These are phyloP conservation scores for Achroia grisella DNA, from an alignment of 1,140 invertebrate genomes.

Conservation along the genomic window DNA sequence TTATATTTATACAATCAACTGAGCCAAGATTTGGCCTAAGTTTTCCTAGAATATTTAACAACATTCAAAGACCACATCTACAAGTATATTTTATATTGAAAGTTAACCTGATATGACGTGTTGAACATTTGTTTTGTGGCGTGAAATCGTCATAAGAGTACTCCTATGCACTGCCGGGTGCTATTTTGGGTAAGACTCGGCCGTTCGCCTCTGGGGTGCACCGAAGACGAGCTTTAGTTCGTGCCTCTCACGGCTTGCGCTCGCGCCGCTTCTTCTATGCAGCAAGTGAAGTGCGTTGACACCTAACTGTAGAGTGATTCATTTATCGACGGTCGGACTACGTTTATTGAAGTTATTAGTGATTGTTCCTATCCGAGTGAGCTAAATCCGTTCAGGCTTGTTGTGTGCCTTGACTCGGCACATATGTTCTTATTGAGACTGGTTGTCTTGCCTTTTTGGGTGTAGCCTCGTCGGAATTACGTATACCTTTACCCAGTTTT, in stretches of 20 bases:
- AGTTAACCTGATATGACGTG: constrained; percentile 16
- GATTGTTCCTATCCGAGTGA: constrained; percentile 55
- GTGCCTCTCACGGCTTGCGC: constrained; percentile 45
- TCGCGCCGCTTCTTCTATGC: constrained; percentile 39
- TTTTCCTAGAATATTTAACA: background rate
- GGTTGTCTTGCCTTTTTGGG: constrained; percentile 59
- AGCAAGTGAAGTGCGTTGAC: constrained; percentile 67
- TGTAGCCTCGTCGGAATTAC: constrained; percentile 47
- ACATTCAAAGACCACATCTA: background rate
- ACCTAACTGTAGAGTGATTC: constrained; percentile 67
- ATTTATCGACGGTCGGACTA: constrained; percentile 47
- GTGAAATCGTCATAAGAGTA: constrained; percentile 52
- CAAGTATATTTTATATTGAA: constrained; percentile 11
- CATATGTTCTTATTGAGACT: constrained; percentile 49
- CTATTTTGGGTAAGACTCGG: constrained; percentile 58
- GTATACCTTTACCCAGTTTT: constrained; percentile 57
- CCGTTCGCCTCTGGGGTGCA: constrained; percentile 54
- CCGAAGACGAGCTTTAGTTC: constrained; percentile 41
- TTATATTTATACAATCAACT: background rate
- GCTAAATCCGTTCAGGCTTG: constrained; percentile 33
- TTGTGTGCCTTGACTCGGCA: constrained; percentile 61
- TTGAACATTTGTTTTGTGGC: constrained; percentile 23
- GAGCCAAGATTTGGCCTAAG: background rate
- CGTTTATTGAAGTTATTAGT: constrained; percentile 40
- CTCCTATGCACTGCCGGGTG: constrained; percentile 62